These are phyloP conservation scores for Aptenodytes forsteri DNA, from an alignment of 2,113 vertebrate genomes.

Conservation along the genomic window DNA sequence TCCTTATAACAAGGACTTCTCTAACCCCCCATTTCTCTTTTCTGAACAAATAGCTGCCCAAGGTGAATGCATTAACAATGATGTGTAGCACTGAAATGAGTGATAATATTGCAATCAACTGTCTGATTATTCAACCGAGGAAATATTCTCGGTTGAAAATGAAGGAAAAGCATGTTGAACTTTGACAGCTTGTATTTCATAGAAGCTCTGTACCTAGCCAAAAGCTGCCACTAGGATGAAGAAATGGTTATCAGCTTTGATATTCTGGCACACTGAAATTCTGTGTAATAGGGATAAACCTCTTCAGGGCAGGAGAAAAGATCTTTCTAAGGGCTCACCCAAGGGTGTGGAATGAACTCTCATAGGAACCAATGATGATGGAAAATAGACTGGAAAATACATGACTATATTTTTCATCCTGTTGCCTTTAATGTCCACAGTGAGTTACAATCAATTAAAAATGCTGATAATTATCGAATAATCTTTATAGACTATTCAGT, in stretches of 20 bases:
- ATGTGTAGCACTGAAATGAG: background rate
- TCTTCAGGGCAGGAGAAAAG: background rate
- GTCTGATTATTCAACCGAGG: background rate
- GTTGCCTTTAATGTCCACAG: background rate
- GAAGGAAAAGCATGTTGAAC: background rate
- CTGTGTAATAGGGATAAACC: background rate
- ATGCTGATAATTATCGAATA: background rate
- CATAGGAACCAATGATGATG: background rate
- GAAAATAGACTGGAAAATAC: background rate
- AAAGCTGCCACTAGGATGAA: background rate
- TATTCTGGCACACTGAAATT: background rate
- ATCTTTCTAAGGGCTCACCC: background rate
- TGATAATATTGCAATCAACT: background rate
- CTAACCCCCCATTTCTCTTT: background rate
- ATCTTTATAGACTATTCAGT: background rate
- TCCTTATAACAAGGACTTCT: background rate
- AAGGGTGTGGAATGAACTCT: background rate
- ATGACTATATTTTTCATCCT: background rate
- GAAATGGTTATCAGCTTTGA: background rate
- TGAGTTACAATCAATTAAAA: background rate
- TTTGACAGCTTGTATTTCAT: background rate
- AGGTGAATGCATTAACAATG: background rate
- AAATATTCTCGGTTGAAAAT: background rate
- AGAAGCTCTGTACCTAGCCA: background rate
- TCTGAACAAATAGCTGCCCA: background rate